These are phyloP conservation scores for Melipona bicolor DNA, from an alignment of 2,888 invertebrate species.

Conservation along the genomic window DNA sequence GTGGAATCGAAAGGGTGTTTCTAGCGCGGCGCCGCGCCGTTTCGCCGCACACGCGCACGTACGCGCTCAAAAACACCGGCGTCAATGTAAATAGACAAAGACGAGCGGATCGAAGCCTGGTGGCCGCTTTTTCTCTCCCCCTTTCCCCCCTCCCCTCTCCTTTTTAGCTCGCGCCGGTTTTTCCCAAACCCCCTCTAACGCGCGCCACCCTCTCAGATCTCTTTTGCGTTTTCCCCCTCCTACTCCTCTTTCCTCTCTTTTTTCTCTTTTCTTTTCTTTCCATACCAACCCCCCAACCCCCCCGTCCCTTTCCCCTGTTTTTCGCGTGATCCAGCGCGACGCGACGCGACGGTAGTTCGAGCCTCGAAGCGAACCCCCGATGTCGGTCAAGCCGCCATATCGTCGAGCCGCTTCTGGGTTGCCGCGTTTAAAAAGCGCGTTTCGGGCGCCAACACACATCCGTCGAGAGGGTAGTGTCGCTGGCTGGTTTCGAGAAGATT, in stretches of 20 bases:
- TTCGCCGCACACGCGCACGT: slow-evolving; percentile 12
- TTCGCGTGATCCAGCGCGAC: slow-evolving; percentile 24
- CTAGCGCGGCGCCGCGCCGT: slow-evolving; percentile 2
- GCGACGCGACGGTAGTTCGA: slow-evolving; percentile 5
- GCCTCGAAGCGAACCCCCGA: slow-evolving; percentile 42
- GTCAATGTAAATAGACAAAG: slow-evolving; percentile 40
- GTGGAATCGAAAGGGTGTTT: slow-evolving; percentile 40
- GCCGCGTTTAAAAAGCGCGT: slow-evolving; percentile 53
- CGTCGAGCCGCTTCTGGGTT: slow-evolving; percentile 52
- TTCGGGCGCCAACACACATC: slow-evolving; percentile 34
- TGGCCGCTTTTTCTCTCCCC: slow-evolving; percentile 24
- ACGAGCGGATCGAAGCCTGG: slow-evolving; percentile 21
- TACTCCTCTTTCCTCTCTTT: fast-evolving
- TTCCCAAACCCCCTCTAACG: background rate
- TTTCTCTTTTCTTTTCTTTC: background rate
- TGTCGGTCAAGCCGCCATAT: slow-evolving; percentile 68
- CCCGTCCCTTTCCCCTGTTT: background rate
- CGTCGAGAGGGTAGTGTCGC: background rate
- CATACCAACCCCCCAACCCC: background rate
- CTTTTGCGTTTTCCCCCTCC: background rate
- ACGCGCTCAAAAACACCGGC: slow-evolving; percentile 28
- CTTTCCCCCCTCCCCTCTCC: background rate
- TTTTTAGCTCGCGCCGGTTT: slow-evolving; percentile 43
- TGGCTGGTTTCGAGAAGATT: slow-evolving; percentile 18
- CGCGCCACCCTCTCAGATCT: slow-evolving; percentile 34